Base-by-base conservation (phyloP, 1,140 invertebrate species). In the Neelides sp. region DNA sequence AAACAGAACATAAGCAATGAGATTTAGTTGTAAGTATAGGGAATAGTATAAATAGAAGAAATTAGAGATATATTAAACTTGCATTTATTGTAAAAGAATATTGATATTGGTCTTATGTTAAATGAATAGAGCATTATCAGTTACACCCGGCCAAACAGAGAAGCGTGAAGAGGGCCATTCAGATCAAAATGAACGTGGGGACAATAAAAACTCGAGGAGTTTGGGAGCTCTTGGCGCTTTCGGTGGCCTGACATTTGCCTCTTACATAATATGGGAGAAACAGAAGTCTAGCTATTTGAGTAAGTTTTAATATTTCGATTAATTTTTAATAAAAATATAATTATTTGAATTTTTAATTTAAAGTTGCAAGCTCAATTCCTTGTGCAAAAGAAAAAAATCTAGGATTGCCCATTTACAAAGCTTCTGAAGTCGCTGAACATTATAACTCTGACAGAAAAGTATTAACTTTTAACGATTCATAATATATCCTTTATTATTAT, bases 381-480 rank as follows among this genome's bases (percentile, higher is more conserved):
- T 30, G 4, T 32, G 34, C 30, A 8, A 22, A 22, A 35, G 20
- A 47, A 35, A 20, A 47, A 3, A 35, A 47, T 7, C 41, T 19
- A 7, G 20, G 35, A 4, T 20, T 54, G 19, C 52, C 52, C 5
- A 12, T 10, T 1, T 54, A 45, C 27, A 54, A 43, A 23, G 19
- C 32, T 4, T 26, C 13, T 30, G 22, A 49, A 49, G 52, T 54
- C 22, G 41, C 47, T 19, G 30, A 50, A 17, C 52, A 54, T 37
- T 45, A 46, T 34, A 27, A 54, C 20, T 20, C 15, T 4, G n/a
- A 30, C 12, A 37, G 3, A 45, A 50, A 36, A 28, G 51, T 48
- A 47, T 3, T 19, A 19, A 36, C 15, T 5, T 39, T 43, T 43
- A 4, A 43, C 8, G 30, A n/a, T n/a, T n/a, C n/a, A n/a, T n/a